phyloP scores from a whole-genome alignment of 2,113 vertebrate genomes.

The Hyla sarda region DNA sequence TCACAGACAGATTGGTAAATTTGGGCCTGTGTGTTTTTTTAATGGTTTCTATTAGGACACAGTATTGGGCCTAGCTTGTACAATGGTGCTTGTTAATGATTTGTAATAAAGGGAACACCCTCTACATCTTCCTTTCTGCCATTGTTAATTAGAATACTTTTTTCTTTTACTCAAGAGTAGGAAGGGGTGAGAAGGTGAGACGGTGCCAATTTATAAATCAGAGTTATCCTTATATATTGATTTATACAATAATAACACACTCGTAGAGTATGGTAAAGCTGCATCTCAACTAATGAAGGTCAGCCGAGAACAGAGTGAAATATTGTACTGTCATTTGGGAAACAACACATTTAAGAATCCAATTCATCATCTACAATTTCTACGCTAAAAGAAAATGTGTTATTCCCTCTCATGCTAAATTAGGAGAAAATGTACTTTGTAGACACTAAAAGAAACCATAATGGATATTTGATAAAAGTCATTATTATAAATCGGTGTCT shows the following conservation, averaged over 20 bases:
- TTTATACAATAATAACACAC: constrained; percentile 42
- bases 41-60: too few relatives aligned
- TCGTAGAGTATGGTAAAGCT: constrained; percentile 23
- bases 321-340: constrained; percentile 47
- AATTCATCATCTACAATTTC: constrained; percentile 39
- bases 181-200: neutral
- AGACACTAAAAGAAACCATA: constrained; percentile 36
- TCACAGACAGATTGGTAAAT: too few relatives aligned
- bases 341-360: constrained; percentile 46
- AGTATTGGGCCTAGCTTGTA: neutral
- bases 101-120: neutral
- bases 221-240: constrained; percentile 40
- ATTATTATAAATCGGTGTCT: constrained; percentile 45
- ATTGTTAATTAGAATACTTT: neutral
- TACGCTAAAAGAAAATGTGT: constrained; percentile 48
- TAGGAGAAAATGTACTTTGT: constrained; percentile 43
- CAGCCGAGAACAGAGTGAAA: constrained; percentile 33
- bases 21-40: too few relatives aligned
- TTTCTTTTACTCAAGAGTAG: neutral
- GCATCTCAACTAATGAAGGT: constrained; percentile 44
- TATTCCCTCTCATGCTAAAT: constrained; percentile 39
- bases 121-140: neutral
- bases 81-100: neutral
- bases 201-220: constrained; percentile 5
- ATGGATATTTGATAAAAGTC: constrained; percentile 53